Base-by-base conservation (phyloP, 1,140 invertebrate genomes). In the Protaetia brevitarsis region DNA sequence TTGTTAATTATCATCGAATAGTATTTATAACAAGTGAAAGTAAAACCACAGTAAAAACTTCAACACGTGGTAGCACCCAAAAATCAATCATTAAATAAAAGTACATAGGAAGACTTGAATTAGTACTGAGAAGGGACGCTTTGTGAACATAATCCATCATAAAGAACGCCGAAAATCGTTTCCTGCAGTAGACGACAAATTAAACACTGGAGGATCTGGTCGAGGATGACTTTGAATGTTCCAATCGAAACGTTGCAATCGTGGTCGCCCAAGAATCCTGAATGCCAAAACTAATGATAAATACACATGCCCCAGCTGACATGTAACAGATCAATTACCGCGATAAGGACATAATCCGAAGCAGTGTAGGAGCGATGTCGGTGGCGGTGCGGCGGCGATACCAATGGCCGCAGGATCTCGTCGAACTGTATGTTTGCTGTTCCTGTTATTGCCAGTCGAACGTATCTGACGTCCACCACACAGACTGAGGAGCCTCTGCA, bases 311-410 rank as follows among this genome's bases (percentile, higher is more conserved):
- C 26, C 57, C 57, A 28, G 30, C 29, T 59, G 57, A n/a, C 57
- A 59, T 59, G 57, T 59, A 59, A 59, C 57, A 59, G 57, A 59
- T 59, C 57, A 59, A 59, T 59, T 59, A 59, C 57, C 10, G n/a
- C 26, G 57, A 59, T 59, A 59, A 59, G 57, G 29, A 59, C 57
- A 59, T 59, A 59, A 59, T 59, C 57, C 57, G 57, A 31, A 27
- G 5, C 57, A 19, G 41, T 51, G 26, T 23, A 51, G 41, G 26
- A 23, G 13, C 41, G 41, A 19, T 26, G n/a, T n/a, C 41, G 41
- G 16, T n/a, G n/a, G n/a, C n/a, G n/a, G n/a, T n/a, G n/a, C 19
- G 16, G 16, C n/a, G n/a, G n/a, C 19, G 6, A 19, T 51, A 51
- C 41, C 13, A 51, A 23, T 19, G 37, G 13, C 37, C 37, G 37